phyloP scores from a whole-genome alignment of 2,888 invertebrate species.

The Syritta pipiens region DNA sequence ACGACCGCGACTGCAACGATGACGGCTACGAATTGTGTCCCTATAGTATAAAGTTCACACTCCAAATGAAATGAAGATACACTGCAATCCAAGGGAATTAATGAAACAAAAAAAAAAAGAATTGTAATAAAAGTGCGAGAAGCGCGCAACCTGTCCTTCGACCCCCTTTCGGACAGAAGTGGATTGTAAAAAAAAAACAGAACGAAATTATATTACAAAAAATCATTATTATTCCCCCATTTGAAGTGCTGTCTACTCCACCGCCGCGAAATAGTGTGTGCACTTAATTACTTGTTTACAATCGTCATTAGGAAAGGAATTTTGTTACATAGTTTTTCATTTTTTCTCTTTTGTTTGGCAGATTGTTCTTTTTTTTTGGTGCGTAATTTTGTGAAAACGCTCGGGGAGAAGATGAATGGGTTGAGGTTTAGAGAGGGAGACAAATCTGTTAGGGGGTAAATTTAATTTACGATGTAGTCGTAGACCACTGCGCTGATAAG shows the following conservation, averaged over 20 bases:
- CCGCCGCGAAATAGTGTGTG: constrained; percentile 39
- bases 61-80: constrained; percentile 66
- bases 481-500: no score
- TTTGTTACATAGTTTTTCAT: constrained; percentile 34
- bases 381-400: constrained; percentile 4
- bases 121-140: constrained; percentile 45
- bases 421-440: no score
- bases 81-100: constrained; percentile 58
- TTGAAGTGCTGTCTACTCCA: constrained; percentile 16
- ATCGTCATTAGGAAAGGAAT: constrained; percentile 57
- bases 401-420: no score
- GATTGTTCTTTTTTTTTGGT: neutral
- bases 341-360: neutral
- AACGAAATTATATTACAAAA: constrained; percentile 54
- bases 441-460: no score
- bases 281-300: constrained; percentile 70
- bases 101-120: constrained; percentile 14
- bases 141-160: constrained; percentile 49
- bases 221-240: constrained; percentile 52
- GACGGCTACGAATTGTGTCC: no score
- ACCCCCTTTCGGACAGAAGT: neutral
- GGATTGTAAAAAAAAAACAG: constrained; percentile 20
- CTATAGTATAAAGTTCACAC: constrained; percentile 54
- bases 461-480: no score
- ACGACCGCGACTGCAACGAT: no score